Evolutionary conservation across 2,797 vertebrate species (phyloP), one percentile per base, ranked within the genome.

Genomic region (Fundulus diaphanus): DNA sequence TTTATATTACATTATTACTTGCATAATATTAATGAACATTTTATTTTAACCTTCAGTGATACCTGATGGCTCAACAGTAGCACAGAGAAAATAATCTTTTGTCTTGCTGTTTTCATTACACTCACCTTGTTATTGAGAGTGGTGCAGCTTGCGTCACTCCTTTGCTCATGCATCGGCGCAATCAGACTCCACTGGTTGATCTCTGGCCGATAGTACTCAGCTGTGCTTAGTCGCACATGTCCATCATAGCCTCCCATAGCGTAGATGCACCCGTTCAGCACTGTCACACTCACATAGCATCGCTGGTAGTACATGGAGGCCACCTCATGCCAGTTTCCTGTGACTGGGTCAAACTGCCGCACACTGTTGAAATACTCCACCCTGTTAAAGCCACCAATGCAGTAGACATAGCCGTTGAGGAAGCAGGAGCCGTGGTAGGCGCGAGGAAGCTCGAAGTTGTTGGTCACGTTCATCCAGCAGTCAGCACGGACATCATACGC

Each of bases 181-280:
- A 97, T 96, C 15, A 94, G 73, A 0, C 80, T 96, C 97, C 96
- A 97, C 80, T 96, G 96, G 82, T 97, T 97, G 49, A 89, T 94
- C 69, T 96, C 92, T 0, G 96, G 95, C 24, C 92, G 85, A 0
- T 96, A 97, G 0, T 89, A 80, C 51, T 98, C 97, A 0, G 94
- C 96, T 0, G 95, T 94, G 83, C 87, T 95, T 65, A 96, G 94
- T 5, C 93, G 87, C 9, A 6, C 27, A 0, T 92, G 82, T 15
- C 97, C 96, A 0, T 97, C 92, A 12, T 87, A 95, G 12, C 97
- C 97, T 24, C 97, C 97, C 88, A 98, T 92, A 77, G 96, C 96
- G 0, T 97, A 98, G 79, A 98, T 95, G 75, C 82, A 92, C 11
- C 93, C 88, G 0, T 95, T 80, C 49, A 97, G 89, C 13, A 95